Conservation (phyloP, 2,888 invertebrate species). For the Lithophane ornitopus region DNA sequence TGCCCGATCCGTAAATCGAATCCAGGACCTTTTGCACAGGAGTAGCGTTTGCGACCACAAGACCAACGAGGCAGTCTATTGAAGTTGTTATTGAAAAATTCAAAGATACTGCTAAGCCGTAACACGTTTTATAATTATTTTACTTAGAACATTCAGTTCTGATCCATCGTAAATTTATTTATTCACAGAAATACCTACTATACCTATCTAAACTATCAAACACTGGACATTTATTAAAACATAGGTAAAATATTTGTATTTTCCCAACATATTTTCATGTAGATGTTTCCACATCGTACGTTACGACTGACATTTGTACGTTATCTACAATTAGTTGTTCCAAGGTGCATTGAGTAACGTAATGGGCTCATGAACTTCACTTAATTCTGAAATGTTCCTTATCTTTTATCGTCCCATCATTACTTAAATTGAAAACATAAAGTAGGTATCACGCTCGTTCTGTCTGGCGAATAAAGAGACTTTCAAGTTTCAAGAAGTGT, state of each 20-base stretch:
- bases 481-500: constrained; percentile 20
- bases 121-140: no score
- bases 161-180: neutral
- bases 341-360: constrained; percentile 55
- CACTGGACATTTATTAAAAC: neutral
- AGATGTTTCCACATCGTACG: constrained; percentile 44
- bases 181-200: neutral
- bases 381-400: constrained; percentile 31
- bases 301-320: constrained; percentile 51
- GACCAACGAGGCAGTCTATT: neutral
- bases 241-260: no score
- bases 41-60: no score
- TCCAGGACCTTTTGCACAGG: no score
- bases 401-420: constrained; percentile 39
- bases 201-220: constrained; percentile 3
- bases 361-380: constrained; percentile 41
- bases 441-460: constrained; percentile 1
- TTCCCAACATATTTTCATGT: constrained; percentile 27
- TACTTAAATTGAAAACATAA: constrained; percentile 25
- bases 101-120: neutral
- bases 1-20: no score
- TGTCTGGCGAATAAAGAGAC: neutral
- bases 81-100: neutral
- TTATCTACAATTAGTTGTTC: constrained; percentile 57
- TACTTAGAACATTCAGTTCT: no score